Conservation (phyloP, 2,797 vertebrate species). For the Paratrypauchen microcephalus region DNA sequence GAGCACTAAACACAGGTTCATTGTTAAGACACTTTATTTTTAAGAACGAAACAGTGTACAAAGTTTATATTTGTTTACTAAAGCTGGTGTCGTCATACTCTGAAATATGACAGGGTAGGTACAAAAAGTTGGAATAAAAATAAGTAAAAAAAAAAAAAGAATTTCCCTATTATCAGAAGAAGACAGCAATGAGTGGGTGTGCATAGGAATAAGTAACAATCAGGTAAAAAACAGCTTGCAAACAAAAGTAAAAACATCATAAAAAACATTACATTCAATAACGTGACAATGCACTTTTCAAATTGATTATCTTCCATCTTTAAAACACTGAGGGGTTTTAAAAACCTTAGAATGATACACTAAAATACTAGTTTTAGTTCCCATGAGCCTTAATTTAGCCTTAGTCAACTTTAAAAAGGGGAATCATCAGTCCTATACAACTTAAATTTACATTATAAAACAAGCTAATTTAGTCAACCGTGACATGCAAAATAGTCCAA, state of each 20-base stretch:
- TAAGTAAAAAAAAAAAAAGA: conserved; percentile 66
- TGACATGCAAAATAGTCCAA: conserved; percentile 64
- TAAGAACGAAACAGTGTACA: conserved; percentile 80
- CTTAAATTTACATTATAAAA: conserved; percentile 59
- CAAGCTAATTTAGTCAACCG: conserved; percentile 67
- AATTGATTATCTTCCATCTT: conserved; percentile 72
- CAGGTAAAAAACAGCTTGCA: conserved; percentile 60
- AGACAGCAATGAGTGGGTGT: conserved; percentile 67
- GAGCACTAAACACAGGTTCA: neutral
- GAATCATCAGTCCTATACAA: conserved; percentile 62
- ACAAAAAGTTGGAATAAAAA: conserved; percentile 65
- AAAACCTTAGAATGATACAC: conserved; percentile 41
- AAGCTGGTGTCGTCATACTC: conserved; percentile 80
- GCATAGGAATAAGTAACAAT: conserved; percentile 76
- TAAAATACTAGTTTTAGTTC: conserved; percentile 45
- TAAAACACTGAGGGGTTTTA: conserved; percentile 48
- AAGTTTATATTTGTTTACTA: conserved; percentile 82
- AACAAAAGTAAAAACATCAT: conserved; percentile 66
- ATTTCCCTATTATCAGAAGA: conserved; percentile 73
- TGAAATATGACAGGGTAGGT: conserved; percentile 66
- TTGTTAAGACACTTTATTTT: conserved; percentile 82
- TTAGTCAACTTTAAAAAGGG: conserved; percentile 44
- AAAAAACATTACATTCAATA: conserved; percentile 81
- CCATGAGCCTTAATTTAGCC: conserved; percentile 51
- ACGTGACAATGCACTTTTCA: conserved; percentile 67